Conservation (phyloP, 1,140 invertebrate species). For the Heliothis subflexa region DNA sequence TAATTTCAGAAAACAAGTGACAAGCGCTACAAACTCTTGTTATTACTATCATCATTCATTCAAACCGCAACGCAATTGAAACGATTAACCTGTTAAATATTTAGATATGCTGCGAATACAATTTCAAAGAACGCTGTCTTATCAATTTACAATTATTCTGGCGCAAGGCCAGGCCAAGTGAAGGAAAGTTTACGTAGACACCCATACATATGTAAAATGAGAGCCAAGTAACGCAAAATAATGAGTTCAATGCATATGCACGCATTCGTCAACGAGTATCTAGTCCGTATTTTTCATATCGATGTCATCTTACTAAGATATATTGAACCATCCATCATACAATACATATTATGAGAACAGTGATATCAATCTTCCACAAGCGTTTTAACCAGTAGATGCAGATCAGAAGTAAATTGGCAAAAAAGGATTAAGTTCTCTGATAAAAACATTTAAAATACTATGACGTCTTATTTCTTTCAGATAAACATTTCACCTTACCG, state of each 20-base stretch:
- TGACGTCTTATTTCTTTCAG: background rate
- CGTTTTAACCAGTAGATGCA: conserved; percentile 2
- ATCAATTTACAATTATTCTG: conserved; percentile 39
- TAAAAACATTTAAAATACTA: conserved; percentile 23
- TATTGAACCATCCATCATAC: conserved; percentile 13
- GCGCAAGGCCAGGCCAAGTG: conserved; percentile 32
- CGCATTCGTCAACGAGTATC: conserved; percentile 18
- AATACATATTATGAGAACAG: background rate
- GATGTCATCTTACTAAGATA: conserved; percentile 2
- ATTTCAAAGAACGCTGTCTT: conserved; percentile 24
- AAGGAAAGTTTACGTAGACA: conserved; percentile 35
- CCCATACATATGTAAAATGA: conserved; percentile 36
- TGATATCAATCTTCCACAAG: conserved; percentile 6
- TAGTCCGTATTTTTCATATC: conserved; percentile 1
- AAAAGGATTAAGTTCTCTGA: background rate
- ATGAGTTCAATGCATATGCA: conserved; percentile 30
- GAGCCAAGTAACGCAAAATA: conserved; percentile 13
- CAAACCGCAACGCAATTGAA: background rate
- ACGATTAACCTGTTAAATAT: background rate
- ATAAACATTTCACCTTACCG: background rate
- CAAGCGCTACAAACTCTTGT: background rate
- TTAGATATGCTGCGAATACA: conserved; percentile 14
- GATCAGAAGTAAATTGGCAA: background rate
- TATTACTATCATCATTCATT: background rate
- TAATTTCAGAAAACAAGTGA: conserved; percentile 13